phyloP scores from a whole-genome alignment of 2,797 vertebrate genomes.

The Etheostoma nigrum region DNA sequence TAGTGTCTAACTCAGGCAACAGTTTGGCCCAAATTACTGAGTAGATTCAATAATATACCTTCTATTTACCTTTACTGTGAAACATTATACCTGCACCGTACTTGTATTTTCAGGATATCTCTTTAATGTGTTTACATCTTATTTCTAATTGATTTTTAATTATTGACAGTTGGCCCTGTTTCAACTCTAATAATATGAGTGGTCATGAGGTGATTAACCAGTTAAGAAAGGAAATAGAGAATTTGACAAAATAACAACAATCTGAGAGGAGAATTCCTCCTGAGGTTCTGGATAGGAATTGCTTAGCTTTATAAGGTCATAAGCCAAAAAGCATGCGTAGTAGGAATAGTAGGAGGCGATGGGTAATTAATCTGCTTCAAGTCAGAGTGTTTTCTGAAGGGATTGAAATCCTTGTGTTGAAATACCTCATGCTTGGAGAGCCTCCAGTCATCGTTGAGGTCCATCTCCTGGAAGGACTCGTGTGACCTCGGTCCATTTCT shows the following conservation, averaged over 20 bases:
- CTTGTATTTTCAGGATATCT: neutral
- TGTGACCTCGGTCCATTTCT: conserved; percentile 96
- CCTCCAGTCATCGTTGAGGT: conserved; percentile 98
- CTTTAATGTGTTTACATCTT: neutral
- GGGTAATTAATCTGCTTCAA: neutral
- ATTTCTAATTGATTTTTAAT: neutral
- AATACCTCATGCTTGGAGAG: conserved; percentile 95
- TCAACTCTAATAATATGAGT: neutral
- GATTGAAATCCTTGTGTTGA: conserved; percentile 7
- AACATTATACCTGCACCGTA: neutral
- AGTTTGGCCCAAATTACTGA: no score
- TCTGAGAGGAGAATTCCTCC: neutral
- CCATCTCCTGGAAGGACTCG: conserved; percentile 98
- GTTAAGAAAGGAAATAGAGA: neutral
- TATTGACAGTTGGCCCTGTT: neutral
- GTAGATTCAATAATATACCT: no score
- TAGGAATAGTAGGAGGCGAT: neutral
- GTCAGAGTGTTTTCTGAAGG: neutral
- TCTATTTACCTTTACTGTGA: neutral
- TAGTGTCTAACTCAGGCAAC: no score
- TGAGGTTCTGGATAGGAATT: neutral
- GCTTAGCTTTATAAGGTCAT: neutral
- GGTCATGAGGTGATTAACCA: neutral
- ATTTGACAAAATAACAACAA: no score
- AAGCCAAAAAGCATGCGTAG: neutral